A percentile compares a stretch with the other conserved stretches of the same genome.
phyloP scores from a whole-genome alignment of 2,888 invertebrate genomes.

The Orchestes rusci region DNA sequence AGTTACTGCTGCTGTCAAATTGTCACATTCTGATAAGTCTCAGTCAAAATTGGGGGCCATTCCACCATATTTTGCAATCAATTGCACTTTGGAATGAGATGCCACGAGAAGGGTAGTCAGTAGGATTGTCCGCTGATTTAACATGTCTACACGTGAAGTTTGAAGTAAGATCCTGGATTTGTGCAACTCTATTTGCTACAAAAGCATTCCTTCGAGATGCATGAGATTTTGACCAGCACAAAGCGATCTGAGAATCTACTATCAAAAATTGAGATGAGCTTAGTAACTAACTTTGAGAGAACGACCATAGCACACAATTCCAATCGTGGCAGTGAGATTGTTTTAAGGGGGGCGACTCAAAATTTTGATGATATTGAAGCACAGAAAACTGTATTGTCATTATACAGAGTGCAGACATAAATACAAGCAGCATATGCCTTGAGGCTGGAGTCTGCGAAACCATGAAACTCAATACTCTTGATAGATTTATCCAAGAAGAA shows the following conservation, averaged over 20 bases:
- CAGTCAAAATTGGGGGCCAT: constrained; percentile 6
- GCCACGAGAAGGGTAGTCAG: constrained; percentile 9
- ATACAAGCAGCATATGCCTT: constrained; percentile 8
- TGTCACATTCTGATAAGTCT: too few relatives aligned
- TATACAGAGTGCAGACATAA: constrained; percentile 9
- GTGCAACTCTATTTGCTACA: constrained; percentile 17
- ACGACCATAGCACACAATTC: constrained; percentile 20
- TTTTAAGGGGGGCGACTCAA: neutral
- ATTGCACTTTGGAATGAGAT: neutral
- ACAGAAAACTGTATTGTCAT: constrained; percentile 10
- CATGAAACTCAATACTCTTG: constrained; percentile 16
- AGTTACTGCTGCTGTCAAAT: neutral
- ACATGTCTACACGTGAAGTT: constrained; percentile 13
- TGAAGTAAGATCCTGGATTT: constrained; percentile 15
- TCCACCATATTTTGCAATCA: constrained; percentile 7
- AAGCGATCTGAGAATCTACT: constrained; percentile 14
- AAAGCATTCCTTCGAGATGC: constrained; percentile 15
- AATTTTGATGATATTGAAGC: constrained; percentile 6
- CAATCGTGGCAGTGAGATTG: constrained; percentile 11
- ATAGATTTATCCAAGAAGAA: constrained; percentile 1
- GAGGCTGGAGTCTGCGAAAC: constrained; percentile 9
- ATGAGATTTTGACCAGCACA: constrained; percentile 15
- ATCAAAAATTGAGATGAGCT: constrained; percentile 7
- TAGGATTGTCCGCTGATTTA: constrained; percentile 11
- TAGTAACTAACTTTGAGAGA: constrained; percentile 8